Conservation (phyloP, 1,140 invertebrate species). For the Drosophila parabipectinata region DNA sequence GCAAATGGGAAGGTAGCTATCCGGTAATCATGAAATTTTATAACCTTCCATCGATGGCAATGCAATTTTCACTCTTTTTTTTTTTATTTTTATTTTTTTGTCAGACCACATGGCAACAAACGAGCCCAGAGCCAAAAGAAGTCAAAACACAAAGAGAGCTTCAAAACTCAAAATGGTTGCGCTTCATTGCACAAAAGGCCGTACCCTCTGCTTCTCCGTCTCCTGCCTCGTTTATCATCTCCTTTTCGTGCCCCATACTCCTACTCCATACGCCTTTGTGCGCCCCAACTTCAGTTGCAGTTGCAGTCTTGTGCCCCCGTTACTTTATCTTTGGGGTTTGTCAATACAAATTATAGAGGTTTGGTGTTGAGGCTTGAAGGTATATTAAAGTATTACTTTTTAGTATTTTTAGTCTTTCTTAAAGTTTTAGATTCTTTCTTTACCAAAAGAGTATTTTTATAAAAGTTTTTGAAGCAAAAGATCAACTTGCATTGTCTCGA, state of each 20-base stretch:
- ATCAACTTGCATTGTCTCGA: no score
- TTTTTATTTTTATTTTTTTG: neutral
- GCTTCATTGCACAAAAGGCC: constrained; percentile 77
- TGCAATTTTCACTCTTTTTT: constrained; percentile 29
- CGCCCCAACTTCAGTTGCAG: constrained; percentile 25
- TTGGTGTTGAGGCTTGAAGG: no score
- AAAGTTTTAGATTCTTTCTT: no score
- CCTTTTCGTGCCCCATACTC: neutral
- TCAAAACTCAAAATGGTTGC: constrained; percentile 30
- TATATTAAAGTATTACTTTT: no score
- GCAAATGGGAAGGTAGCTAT: neutral
- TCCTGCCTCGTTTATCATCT: neutral
- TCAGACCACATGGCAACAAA: constrained; percentile 5
- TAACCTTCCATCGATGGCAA: constrained; percentile 37
- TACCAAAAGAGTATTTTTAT: no score
- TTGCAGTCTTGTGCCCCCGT: constrained; percentile 1
- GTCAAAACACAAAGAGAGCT: constrained; percentile 16
- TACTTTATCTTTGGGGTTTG: constrained; percentile 25
- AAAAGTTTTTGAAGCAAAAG: no score
- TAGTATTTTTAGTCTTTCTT: no score
- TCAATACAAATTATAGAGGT: constrained; percentile 53
- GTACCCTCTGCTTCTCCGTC: constrained; percentile 15
- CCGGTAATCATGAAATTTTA: constrained; percentile 37
- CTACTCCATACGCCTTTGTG: neutral
- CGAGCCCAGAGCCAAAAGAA: constrained; percentile 2